Percentiles rank a stretch among this genome's conserved stretches.
phyloP scores from a whole-genome alignment of 2,113 vertebrate genomes.

The Mixornis gularis region DNA sequence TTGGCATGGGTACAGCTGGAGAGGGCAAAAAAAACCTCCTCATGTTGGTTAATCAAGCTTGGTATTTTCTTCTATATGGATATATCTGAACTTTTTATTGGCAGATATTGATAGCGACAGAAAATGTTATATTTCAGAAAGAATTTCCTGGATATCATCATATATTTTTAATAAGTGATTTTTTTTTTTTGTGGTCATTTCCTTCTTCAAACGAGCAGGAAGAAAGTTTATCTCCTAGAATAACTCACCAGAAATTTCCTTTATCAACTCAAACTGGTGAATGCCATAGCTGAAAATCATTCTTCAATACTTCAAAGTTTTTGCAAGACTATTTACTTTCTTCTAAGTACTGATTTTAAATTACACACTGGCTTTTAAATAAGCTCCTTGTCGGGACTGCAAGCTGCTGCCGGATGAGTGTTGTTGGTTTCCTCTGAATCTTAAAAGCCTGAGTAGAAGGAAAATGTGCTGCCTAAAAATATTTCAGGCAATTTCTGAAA shows the following conservation, averaged over 20 bases:
- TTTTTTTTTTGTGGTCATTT: not conserved
- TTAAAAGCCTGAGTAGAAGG: not conserved
- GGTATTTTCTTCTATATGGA: not conserved
- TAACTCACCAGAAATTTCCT: not conserved
- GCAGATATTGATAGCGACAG: not conserved
- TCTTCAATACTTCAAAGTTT: not conserved
- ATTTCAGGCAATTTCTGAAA: conserved; percentile 11
- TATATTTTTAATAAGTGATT: not conserved
- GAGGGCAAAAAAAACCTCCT: not conserved
- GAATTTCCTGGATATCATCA: not conserved
- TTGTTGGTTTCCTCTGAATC: not conserved
- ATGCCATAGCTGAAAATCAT: not conserved
- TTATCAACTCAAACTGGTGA: not conserved
- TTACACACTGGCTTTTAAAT: not conserved
- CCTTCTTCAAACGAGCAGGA: not conserved
- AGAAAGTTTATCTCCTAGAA: not conserved
- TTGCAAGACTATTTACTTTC: not conserved
- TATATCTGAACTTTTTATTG: not conserved
- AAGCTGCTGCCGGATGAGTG: not conserved
- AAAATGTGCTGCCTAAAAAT: conserved; percentile 7
- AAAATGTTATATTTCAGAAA: not conserved
- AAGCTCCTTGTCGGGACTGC: not conserved
- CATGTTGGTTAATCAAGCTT: not conserved
- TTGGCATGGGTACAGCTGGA: not conserved
- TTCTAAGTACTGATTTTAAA: not conserved